Percentiles rank a stretch among this genome's conserved stretches.
Evolutionary conservation across 23 tunicate species (phyloP).

Genomic region (Styela clava): DNA sequence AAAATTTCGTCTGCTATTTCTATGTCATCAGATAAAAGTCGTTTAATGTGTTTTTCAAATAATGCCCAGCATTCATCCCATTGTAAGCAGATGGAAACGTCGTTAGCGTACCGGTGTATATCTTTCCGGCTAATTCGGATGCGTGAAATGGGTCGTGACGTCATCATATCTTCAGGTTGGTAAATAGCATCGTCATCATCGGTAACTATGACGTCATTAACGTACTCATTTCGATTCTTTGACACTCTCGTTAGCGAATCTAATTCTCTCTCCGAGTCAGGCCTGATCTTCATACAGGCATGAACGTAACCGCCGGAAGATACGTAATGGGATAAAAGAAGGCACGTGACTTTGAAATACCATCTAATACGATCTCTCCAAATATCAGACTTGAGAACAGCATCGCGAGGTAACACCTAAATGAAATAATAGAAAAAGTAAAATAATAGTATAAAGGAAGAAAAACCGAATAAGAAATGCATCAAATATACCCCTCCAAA

Average conservation of each 20-base stretch:
- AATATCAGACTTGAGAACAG: neutral
- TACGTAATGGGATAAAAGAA: conserved; percentile 6
- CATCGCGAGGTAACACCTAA: neutral
- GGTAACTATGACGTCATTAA: neutral
- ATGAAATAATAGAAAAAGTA: neutral
- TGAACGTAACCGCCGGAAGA: neutral
- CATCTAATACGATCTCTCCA: conserved; percentile 14
- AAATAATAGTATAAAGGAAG: neutral
- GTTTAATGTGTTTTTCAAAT: neutral
- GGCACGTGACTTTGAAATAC: neutral
- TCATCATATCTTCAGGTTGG: neutral
- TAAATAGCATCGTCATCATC: neutral
- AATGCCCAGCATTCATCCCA: conserved; percentile 17
- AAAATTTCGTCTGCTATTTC: neutral
- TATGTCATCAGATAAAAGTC: neutral
- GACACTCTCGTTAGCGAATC: neutral
- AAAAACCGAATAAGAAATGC: no score
- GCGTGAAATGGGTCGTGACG: neutral
- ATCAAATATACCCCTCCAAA: no score
- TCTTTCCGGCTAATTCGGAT: neutral
- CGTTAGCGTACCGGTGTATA: conserved; percentile 7
- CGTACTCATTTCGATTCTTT: neutral
- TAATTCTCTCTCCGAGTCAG: neutral
- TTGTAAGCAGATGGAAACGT: neutral
- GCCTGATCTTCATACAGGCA: neutral